Evolutionary conservation across 2,113 vertebrate species (phyloP).

Genomic region (Ailurus styani): DNA sequence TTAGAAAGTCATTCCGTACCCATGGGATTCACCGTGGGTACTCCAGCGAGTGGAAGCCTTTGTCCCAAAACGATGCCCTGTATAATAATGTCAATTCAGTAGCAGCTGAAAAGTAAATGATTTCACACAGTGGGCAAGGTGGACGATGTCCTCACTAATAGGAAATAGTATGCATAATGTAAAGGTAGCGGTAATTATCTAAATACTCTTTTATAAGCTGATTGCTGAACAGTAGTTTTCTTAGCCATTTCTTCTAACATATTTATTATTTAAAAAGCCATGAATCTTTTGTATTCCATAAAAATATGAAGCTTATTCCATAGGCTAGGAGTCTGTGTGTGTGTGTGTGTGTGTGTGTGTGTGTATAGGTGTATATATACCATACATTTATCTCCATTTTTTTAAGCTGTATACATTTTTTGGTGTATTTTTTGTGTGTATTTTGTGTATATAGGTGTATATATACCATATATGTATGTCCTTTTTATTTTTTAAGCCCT

Average conservation of each 20-base stretch:
- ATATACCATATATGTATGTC: background rate
- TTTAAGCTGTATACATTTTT: background rate
- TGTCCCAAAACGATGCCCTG: background rate
- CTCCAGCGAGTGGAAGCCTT: background rate
- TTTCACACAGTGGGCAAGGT: background rate
- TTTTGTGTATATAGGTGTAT: too few species aligned
- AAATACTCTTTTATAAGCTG: background rate
- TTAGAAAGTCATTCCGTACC: background rate
- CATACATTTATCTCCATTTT: background rate
- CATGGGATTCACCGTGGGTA: background rate
- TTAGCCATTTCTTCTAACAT: background rate
- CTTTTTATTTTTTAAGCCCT: background rate
- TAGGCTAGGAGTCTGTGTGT: background rate
- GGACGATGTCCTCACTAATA: background rate
- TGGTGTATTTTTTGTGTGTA: too few species aligned
- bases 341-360: rapidly evolving
- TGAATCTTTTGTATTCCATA: background rate
- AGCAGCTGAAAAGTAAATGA: background rate
- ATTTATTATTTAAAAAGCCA: background rate
- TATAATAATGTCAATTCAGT: background rate
- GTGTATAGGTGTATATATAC: background rate
- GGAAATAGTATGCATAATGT: background rate
- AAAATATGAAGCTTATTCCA: background rate
- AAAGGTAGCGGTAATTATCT: background rate
- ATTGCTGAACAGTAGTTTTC: background rate